A percentile compares a stretch with the other conserved stretches of the same genome.
Evolutionary conservation across 2,888 invertebrate species (phyloP).

Genomic region (Noctuana brunneofusca): DNA sequence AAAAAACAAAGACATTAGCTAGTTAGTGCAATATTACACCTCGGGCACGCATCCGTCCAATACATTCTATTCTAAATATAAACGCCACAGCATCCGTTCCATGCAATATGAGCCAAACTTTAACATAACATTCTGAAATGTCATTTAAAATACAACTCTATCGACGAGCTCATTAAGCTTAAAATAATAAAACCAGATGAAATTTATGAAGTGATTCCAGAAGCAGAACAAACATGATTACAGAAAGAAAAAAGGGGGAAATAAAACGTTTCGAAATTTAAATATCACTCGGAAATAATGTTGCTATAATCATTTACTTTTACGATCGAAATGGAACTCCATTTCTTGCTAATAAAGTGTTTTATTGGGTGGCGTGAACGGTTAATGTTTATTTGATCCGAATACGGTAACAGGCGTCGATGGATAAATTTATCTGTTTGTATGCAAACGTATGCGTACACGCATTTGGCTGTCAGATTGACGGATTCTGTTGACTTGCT

Average conservation of each 20-base stretch:
- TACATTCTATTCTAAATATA: conserved; percentile 59
- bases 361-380: conserved; percentile 29
- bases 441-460: conserved; percentile 49
- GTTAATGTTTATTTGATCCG: conserved; percentile 47
- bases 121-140: conserved; percentile 47
- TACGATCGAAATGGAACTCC: conserved; percentile 35
- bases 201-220: conserved; percentile 54
- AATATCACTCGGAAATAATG: conserved; percentile 57
- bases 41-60: conserved; percentile 58
- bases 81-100: conserved; percentile 55
- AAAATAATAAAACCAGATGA: conserved; percentile 29
- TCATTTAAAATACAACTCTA: conserved; percentile 42
- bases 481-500: conserved; percentile 38
- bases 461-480: conserved; percentile 52
- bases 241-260: conserved; percentile 47
- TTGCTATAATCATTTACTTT: conserved; percentile 42
- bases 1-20: conserved; percentile 39
- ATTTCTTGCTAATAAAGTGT: conserved; percentile 34
- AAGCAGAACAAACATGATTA: conserved; percentile 57
- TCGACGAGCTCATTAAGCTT: conserved; percentile 38
- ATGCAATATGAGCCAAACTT: conserved; percentile 51
- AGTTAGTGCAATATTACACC: conserved; percentile 60
- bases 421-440: conserved; percentile 57
- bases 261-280: conserved; percentile 58
- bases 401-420: conserved; percentile 46